phyloP scores from a whole-genome alignment of 2,888 invertebrate species.

The Meliscaeva auricollis region DNA sequence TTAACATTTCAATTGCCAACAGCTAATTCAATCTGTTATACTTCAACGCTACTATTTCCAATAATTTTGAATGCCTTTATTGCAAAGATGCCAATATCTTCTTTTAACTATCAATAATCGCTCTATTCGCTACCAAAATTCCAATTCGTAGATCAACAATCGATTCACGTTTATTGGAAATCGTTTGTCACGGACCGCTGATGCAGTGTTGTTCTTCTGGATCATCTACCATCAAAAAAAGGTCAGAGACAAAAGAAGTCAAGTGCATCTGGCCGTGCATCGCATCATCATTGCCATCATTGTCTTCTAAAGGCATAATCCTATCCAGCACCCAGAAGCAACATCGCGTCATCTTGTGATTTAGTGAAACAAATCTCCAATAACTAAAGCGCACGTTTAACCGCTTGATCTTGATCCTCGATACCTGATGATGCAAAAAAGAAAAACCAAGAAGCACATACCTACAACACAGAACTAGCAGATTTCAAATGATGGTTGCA shows the following conservation, averaged over 20 bases:
- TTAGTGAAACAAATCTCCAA: conserved; percentile 68
- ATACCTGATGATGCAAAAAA: conserved; percentile 39
- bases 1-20: too few relatives aligned
- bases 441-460: conserved; percentile 29
- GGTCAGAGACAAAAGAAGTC: conserved; percentile 70
- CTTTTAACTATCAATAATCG: conserved; percentile 21
- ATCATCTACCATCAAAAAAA: conserved; percentile 36
- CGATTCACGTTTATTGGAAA: conserved; percentile 48
- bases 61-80: not conserved
- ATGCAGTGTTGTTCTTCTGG: not conserved
- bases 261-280: conserved; percentile 70
- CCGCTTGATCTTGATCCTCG: conserved; percentile 70
- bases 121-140: conserved; percentile 15
- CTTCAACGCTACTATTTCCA: not conserved
- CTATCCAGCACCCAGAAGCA: conserved; percentile 19
- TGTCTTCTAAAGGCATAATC: conserved; percentile 12
- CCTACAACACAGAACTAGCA: conserved; percentile 27
- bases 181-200: conserved; percentile 59
- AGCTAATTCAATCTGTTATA: not conserved
- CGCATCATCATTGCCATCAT: conserved; percentile 46
- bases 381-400: conserved; percentile 68
- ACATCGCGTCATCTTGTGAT: conserved; percentile 37
- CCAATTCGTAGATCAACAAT: conserved; percentile 50
- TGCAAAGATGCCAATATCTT: not conserved
- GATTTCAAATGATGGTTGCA: conserved; percentile 34